Evolutionary conservation across 2,797 vertebrate genomes (phyloP).

Genomic region (Ambastaia sidthimunki): DNA sequence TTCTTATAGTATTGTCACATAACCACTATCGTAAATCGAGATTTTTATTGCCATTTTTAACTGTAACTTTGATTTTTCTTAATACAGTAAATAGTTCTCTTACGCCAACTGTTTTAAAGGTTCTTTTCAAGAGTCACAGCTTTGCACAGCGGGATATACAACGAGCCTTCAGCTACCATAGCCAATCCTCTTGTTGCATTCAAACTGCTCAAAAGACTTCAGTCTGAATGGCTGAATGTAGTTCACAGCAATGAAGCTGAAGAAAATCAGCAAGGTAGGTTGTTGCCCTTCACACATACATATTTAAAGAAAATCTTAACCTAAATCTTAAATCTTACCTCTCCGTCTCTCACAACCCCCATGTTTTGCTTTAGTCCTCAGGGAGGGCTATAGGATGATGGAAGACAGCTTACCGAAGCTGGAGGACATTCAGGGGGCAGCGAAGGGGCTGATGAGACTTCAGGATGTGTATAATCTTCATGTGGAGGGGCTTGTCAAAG

Average conservation of each 20-base stretch:
- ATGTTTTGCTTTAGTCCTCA: slow-evolving; percentile 78
- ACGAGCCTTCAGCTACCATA: slow-evolving; percentile 69
- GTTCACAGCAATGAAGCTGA: slow-evolving; percentile 82
- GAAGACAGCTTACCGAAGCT: slow-evolving; percentile 81
- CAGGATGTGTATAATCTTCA: slow-evolving; percentile 90
- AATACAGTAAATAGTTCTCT: not conserved
- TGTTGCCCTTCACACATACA: slow-evolving; percentile 21
- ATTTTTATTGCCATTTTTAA: too few species aligned
- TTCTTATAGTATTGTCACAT: not conserved
- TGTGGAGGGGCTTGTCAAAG: slow-evolving; percentile 81
- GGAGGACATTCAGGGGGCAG: slow-evolving; percentile 89
- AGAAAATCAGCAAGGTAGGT: slow-evolving; percentile 83
- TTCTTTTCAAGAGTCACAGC: slow-evolving; percentile 87
- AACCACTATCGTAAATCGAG: not conserved
- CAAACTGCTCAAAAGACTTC: slow-evolving; percentile 90
- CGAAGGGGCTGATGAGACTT: slow-evolving; percentile 87
- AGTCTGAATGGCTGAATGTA: slow-evolving; percentile 89
- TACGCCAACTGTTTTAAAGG: slow-evolving; percentile 64
- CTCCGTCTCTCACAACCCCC: slow-evolving; percentile 48
- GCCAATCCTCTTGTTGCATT: slow-evolving; percentile 89
- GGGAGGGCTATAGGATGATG: slow-evolving; percentile 77
- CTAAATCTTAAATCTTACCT: not conserved
- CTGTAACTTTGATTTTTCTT: too few species aligned
- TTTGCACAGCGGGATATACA: slow-evolving; percentile 76
- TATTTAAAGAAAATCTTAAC: not conserved